Conservation (phyloP, 2,888 invertebrate genomes). For the Cephus spinipes region DNA sequence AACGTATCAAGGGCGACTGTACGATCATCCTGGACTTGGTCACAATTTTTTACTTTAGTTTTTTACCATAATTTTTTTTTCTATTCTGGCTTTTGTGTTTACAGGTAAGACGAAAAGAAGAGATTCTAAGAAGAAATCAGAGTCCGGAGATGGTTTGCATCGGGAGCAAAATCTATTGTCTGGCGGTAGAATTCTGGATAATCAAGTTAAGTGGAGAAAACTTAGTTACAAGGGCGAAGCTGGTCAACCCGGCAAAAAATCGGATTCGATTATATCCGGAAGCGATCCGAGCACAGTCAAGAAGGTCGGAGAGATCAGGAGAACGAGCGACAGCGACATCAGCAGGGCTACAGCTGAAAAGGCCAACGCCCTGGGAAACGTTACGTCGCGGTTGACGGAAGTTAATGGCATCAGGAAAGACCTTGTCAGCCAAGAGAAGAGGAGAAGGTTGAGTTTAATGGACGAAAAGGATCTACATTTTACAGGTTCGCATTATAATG, state of each 20-base stretch:
- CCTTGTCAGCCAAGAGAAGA: conserved; percentile 73
- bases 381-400: conserved; percentile 59
- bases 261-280: conserved; percentile 67
- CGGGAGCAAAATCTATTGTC: conserved; percentile 67
- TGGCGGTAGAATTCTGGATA: conserved; percentile 64
- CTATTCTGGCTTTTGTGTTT: not conserved
- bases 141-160: conserved; percentile 70
- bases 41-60: too few relatives aligned
- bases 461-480: conserved; percentile 63
- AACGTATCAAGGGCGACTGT: too few relatives aligned
- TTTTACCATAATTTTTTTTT: too few relatives aligned
- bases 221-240: conserved; percentile 57
- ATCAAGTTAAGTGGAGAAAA: conserved; percentile 62
- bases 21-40: too few relatives aligned
- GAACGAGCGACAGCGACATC: conserved; percentile 69
- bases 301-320: conserved; percentile 62
- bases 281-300: conserved; percentile 65
- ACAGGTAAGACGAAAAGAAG: conserved; percentile 68
- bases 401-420: conserved; percentile 70
- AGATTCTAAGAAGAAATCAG: conserved; percentile 72
- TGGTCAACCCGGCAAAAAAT: conserved; percentile 59
- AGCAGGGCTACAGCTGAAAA: conserved; percentile 45
- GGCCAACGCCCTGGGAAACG: conserved; percentile 42
- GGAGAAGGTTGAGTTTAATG: conserved; percentile 70
- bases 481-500: conserved; percentile 47